A percentile compares a stretch with the other conserved stretches of the same genome.
phyloP scores from a whole-genome alignment of 1,140 invertebrate species.

The Drosophila bocqueti region DNA sequence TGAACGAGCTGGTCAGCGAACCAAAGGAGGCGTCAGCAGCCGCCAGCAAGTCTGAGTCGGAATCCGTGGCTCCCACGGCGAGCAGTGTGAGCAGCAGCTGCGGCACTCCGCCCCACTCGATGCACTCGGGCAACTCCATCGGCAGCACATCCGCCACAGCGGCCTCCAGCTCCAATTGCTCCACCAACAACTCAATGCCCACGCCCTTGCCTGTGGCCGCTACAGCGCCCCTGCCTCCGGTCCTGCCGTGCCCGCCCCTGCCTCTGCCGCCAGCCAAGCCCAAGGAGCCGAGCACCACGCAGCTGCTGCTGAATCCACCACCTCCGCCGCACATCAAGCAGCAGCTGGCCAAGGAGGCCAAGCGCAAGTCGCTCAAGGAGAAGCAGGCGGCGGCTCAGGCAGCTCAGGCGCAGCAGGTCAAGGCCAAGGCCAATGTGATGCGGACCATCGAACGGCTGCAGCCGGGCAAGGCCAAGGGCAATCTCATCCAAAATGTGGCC shows the following conservation, averaged over 20 bases:
- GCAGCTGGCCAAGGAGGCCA: conserved; percentile 81
- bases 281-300: conserved; percentile 84
- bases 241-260: conserved; percentile 59
- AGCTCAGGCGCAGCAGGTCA: conserved; percentile 70
- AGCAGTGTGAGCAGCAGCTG: conserved; percentile 79
- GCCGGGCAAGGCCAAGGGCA: conserved; percentile 93
- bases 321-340: conserved; percentile 82
- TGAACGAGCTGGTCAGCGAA: conserved; percentile 74
- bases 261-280: conserved; percentile 84
- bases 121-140: conserved; percentile 79
- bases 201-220: not conserved
- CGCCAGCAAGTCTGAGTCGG: conserved; percentile 51
- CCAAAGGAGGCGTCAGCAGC: conserved; percentile 27
- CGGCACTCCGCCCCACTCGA: conserved; percentile 80
- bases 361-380: conserved; percentile 77
- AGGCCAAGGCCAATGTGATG: conserved; percentile 90
- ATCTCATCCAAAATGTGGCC: conserved; percentile 88
- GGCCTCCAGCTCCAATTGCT: conserved; percentile 62
- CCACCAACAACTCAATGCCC: conserved; percentile 43
- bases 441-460: conserved; percentile 93
- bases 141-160: conserved; percentile 75
- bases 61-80: conserved; percentile 58
- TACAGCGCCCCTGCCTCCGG: not conserved
- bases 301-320: conserved; percentile 69
- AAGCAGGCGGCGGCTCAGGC: conserved; percentile 62